Evolutionary conservation across 1,140 invertebrate species (phyloP).

Genomic region (Pseudomyrmex concolor): DNA sequence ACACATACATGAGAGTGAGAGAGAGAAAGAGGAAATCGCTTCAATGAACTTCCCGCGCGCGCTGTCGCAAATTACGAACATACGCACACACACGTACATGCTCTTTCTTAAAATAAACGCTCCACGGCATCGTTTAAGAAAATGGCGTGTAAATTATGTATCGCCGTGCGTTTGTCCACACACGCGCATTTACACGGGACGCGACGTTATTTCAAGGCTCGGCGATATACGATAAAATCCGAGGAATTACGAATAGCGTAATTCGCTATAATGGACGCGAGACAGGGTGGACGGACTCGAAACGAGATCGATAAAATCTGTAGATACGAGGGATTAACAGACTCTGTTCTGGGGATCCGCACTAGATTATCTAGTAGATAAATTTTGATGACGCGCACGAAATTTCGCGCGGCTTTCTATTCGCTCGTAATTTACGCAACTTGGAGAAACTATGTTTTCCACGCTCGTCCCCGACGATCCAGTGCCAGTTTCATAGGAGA

Average conservation of each 20-base stretch:
- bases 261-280: neutral
- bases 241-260: conserved; percentile 42
- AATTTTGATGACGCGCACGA: neutral
- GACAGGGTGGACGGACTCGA: neutral
- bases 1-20: neutral
- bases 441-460: too few species aligned
- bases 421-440: neutral
- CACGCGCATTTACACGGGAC: neutral
- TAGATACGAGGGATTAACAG: neutral
- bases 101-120: conserved; percentile 68
- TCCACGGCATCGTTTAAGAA: conserved; percentile 52
- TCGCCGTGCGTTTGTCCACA: conserved; percentile 45
- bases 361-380: neutral
- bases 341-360: too few species aligned
- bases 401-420: neutral
- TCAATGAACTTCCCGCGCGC: conserved; percentile 25
- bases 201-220: conserved; percentile 20
- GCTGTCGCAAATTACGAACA: neutral
- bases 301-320: neutral
- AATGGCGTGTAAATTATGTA: conserved; percentile 66
- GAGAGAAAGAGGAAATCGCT: conserved; percentile 15
- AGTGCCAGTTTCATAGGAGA: neutral
- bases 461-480: neutral
- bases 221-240: conserved; percentile 2
- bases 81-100: conserved; percentile 24